A percentile compares a stretch with the other conserved stretches of the same genome.
These are phyloP conservation scores for Lophius americanus DNA, from an alignment of 2,797 vertebrate species.

Conservation along the genomic window DNA sequence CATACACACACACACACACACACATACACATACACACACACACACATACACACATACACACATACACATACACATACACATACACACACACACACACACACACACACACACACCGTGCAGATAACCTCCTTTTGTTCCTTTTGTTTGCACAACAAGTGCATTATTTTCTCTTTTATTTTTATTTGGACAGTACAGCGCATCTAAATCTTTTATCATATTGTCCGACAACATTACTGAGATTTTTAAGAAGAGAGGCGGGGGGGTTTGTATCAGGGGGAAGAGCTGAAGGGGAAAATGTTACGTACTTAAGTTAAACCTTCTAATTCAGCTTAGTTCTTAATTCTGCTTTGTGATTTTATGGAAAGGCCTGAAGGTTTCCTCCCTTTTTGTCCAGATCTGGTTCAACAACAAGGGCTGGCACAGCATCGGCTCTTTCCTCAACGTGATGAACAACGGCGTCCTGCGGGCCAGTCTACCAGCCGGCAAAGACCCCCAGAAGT, in stretches of 20 bases:
- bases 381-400: slow-evolving; percentile 88
- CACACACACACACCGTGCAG: slow-evolving; percentile 4
- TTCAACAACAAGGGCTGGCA: slow-evolving; percentile 99
- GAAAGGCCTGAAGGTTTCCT: not conserved
- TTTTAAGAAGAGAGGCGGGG: no score
- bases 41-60: not conserved
- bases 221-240: no score
- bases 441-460: slow-evolving; percentile 96
- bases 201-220: not conserved
- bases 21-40: slow-evolving; percentile 9
- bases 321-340: no score
- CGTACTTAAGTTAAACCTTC: no score
- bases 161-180: not conserved
- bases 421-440: slow-evolving; percentile 92
- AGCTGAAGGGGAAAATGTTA: not conserved
- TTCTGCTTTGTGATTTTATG: slow-evolving; percentile 5
- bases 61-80: slow-evolving; percentile 4
- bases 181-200: not conserved
- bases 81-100: slow-evolving; percentile 12
- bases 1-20: slow-evolving; percentile 12
- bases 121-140: slow-evolving; percentile 1
- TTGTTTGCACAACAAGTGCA: not conserved
- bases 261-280: no score
- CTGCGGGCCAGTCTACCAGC: slow-evolving; percentile 88
- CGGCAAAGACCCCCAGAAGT: slow-evolving; percentile 84